Conservation (phyloP, 2,888 invertebrate genomes). For the Prosopocoilus inquinatus region DNA sequence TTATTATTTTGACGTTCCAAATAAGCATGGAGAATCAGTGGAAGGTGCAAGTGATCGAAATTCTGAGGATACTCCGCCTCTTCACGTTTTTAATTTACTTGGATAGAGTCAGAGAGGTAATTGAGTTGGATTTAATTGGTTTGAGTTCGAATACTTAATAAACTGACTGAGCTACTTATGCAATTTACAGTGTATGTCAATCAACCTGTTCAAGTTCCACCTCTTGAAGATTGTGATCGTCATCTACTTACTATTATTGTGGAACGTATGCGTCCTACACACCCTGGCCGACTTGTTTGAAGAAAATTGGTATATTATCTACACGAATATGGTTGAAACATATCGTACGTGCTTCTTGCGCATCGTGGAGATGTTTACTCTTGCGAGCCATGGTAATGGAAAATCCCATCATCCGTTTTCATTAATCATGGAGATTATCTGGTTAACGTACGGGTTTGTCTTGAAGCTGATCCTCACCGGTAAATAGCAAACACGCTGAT, state of each 20-base stretch:
- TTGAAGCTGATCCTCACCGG: slow-evolving; percentile 1
- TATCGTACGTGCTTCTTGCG: neutral
- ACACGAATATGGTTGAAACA: neutral
- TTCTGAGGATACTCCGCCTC: slow-evolving; percentile 41
- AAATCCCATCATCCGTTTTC: neutral
- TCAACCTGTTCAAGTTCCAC: slow-evolving; percentile 22
- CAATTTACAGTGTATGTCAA: slow-evolving; percentile 16
- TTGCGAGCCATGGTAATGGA: slow-evolving; percentile 4
- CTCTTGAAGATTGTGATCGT: slow-evolving; percentile 16
- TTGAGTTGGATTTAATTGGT: slow-evolving; percentile 18
- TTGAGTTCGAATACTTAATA: too few species aligned
- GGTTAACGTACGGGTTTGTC: neutral
- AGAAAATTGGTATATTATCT: slow-evolving; percentile 7
- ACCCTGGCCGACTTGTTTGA: neutral
- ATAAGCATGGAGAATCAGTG: slow-evolving; percentile 15
- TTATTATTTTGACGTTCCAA: slow-evolving; percentile 27
- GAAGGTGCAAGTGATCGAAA: slow-evolving; percentile 34
- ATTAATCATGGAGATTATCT: neutral
- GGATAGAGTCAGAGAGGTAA: slow-evolving; percentile 39
- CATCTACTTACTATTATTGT: slow-evolving; percentile 18
- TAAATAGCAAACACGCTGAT: too few species aligned
- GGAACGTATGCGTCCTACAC: slow-evolving; percentile 13
- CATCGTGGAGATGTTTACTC: neutral
- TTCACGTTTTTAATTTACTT: slow-evolving; percentile 38
- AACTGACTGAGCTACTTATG: neutral